These are phyloP conservation scores for Trematocara marginatum DNA, from an alignment of 2,113 vertebrate species.

Conservation along the genomic window DNA sequence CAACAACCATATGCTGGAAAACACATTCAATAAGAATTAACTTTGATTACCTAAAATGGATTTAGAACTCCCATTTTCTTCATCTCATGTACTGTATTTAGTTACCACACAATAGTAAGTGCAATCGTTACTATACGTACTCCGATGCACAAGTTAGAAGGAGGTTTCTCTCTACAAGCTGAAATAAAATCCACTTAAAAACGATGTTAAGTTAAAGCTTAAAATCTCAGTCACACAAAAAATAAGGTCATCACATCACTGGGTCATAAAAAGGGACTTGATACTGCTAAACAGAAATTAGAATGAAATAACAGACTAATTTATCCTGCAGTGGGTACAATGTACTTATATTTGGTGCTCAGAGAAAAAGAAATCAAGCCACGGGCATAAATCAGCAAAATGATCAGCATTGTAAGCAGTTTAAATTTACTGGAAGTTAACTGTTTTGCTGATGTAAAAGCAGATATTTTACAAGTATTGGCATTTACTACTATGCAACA, in stretches of 20 bases:
- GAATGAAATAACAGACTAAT: neutral
- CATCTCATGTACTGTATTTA: neutral
- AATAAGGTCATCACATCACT: neutral
- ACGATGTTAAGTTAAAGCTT: accelerated
- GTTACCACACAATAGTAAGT: neutral
- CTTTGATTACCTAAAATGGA: neutral
- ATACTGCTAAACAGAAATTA: neutral
- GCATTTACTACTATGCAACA: neutral
- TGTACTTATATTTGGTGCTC: neutral
- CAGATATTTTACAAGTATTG: neutral
- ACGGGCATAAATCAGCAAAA: neutral
- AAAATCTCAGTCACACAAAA: neutral
- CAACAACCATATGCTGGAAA: neutral
- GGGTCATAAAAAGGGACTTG: neutral
- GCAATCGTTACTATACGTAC: neutral
- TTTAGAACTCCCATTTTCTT: neutral
- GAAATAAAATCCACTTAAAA: neutral
- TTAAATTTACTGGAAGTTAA: neutral
- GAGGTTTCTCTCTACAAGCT: neutral
- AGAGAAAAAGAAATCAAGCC: neutral
- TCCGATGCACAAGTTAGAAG: neutral
- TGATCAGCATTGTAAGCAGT: neutral
- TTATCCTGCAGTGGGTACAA: neutral
- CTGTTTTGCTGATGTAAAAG: neutral
- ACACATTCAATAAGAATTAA: neutral